Conservation (phyloP, 2,797 vertebrate species). For the Anniella stebbinsi region DNA sequence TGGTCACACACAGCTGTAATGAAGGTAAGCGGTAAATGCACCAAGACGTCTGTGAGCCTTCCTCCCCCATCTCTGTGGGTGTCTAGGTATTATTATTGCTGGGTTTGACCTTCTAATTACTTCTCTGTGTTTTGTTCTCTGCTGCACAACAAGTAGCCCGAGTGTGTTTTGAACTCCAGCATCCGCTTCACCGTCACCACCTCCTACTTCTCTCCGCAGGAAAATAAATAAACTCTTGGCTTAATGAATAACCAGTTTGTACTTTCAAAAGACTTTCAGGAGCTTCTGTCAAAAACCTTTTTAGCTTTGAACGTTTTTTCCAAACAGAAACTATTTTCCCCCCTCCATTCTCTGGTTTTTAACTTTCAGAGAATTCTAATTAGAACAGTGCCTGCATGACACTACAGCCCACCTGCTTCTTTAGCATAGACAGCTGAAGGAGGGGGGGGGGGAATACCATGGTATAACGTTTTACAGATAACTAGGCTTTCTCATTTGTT, state of each 20-base stretch:
- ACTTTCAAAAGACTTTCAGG: slow-evolving; percentile 48
- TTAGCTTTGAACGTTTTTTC: slow-evolving; percentile 57
- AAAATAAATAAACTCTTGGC: slow-evolving; percentile 69
- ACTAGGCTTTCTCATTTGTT: background rate
- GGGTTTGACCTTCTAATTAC: slow-evolving; percentile 74
- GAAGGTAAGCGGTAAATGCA: slow-evolving; percentile 49
- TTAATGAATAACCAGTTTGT: slow-evolving; percentile 65
- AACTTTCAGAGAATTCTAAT: slow-evolving; percentile 55
- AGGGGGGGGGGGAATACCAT: background rate
- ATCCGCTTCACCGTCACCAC: background rate
- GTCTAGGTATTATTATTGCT: slow-evolving; percentile 60
- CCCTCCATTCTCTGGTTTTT: background rate
- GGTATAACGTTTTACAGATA: fast-evolving
- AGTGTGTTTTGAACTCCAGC: slow-evolving; percentile 61
- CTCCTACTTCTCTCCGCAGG: slow-evolving; percentile 17
- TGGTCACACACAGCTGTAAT: slow-evolving; percentile 51
- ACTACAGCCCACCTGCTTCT: slow-evolving; percentile 5
- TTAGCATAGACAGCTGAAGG: background rate
- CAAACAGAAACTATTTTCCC: slow-evolving; percentile 50
- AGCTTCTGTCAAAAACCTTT: slow-evolving; percentile 46
- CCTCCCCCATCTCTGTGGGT: slow-evolving; percentile 8
- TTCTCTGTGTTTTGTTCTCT: slow-evolving; percentile 63
- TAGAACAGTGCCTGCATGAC: slow-evolving; percentile 1
- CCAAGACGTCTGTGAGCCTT: slow-evolving; percentile 29
- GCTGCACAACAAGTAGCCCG: slow-evolving; percentile 43